These are phyloP conservation scores for Morbakka virulenta DNA, from an alignment of 30 jellyfish, hydroid and myxozoan genomes.

Conservation along the genomic window DNA sequence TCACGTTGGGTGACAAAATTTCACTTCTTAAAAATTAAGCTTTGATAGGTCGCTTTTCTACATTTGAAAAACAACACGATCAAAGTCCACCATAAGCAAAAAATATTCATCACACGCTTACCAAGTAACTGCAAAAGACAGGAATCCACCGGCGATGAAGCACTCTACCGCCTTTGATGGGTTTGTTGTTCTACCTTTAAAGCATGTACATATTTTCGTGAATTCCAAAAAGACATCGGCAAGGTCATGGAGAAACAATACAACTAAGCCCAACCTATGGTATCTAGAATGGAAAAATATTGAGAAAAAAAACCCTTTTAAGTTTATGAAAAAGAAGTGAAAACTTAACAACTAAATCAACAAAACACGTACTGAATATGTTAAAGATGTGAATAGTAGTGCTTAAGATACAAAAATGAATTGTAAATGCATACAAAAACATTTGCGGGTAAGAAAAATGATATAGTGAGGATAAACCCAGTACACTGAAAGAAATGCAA, in stretches of 20 bases:
- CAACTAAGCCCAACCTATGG: constrained; percentile 79
- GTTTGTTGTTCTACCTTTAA: constrained; percentile 46
- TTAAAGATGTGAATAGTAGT: too few species aligned
- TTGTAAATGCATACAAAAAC: too few species aligned
- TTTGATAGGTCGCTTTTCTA: too few species aligned
- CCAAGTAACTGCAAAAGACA: constrained; percentile 79
- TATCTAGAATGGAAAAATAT: constrained; percentile 23
- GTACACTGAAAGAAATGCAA: too few species aligned
- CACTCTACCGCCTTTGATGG: constrained; percentile 11
- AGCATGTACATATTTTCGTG: constrained; percentile 60
- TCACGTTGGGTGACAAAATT: too few species aligned
- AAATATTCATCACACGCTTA: constrained; percentile 12
- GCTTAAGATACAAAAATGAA: too few species aligned
- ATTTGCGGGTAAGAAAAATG: too few species aligned
- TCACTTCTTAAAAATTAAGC: too few species aligned
- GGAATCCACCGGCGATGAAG: constrained; percentile 59
- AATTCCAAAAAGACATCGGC: constrained; percentile 81
- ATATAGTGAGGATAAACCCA: too few species aligned
- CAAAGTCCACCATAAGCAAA: too few species aligned
- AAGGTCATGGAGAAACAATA: constrained; percentile 73
- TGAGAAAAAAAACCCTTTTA: neutral
- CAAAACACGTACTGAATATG: too few species aligned
- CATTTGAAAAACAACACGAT: too few species aligned
- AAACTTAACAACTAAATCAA: neutral
- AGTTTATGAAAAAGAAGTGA: neutral